Conservation (phyloP, 2,113 vertebrate genomes). For the Emydocephalus ijimae region DNA sequence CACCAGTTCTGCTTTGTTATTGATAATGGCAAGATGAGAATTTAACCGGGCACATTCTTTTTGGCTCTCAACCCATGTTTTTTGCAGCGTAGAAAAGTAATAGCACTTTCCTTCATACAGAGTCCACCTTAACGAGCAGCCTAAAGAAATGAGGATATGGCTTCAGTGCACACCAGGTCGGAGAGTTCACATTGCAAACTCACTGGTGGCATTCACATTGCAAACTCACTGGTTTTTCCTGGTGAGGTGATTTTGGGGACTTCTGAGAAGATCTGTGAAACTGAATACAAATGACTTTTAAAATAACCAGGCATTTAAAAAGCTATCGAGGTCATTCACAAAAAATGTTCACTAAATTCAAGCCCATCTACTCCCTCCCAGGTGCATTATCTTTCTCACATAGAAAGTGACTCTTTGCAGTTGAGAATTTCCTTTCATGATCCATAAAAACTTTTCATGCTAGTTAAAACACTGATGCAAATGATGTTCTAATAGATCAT, state of each 20-base stretch:
- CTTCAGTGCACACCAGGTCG: not conserved
- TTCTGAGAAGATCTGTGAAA: constrained; percentile 11
- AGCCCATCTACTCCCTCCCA: not conserved
- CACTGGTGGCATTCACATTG: not conserved
- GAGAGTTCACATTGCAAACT: too few species aligned
- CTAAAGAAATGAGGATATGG: not conserved
- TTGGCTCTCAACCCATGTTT: not conserved
- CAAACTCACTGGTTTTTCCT: not conserved
- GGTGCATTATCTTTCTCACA: not conserved
- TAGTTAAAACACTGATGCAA: not conserved
- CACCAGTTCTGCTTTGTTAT: constrained; percentile 9
- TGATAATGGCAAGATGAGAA: constrained; percentile 1
- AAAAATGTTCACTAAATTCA: not conserved
- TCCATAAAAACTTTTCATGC: not conserved
- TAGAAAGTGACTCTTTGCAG: not conserved
- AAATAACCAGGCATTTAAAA: not conserved
- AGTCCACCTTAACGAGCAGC: not conserved
- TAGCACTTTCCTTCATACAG: constrained; percentile 6
- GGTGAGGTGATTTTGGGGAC: too few species aligned
- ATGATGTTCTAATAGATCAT: not conserved
- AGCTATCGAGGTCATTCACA: not conserved
- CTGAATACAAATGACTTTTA: not conserved
- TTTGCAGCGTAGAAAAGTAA: not conserved
- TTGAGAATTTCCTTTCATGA: not conserved
- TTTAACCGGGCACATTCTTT: not conserved